Evolutionary conservation across 2,113 vertebrate genomes (phyloP), one percentile per base, ranked within the genome.

Genomic region (Scolopax mira): DNA sequence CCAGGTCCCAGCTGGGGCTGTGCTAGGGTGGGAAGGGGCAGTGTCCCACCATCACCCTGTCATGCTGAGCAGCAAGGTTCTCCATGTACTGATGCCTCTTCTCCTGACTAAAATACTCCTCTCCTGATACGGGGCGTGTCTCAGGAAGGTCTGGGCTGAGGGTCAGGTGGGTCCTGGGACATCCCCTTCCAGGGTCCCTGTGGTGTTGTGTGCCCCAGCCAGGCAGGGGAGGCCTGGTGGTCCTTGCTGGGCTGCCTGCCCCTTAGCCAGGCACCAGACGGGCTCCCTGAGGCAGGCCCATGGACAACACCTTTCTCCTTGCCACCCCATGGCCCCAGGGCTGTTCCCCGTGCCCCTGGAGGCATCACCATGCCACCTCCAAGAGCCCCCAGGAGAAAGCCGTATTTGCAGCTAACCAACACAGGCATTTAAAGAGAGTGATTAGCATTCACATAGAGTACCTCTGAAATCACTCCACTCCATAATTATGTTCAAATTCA

Each of bases 401-500:
- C 1, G 3, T 18, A 5, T 25, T 41, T 25, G 11, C 67, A 30
- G 44, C n/a, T 66, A 85, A 33, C 73, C 70, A 33, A 6, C 22
- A 10, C 9, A 10, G 33, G 13, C 65, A 10, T 39, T 25, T 85
- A 57, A 79, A 88, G 75, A 87, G 55, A 67, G 57, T 48, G 60
- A 97, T 96, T 89, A 94, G 37, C 74, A 94, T 90, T 93, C 92
- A 61, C 30, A n/a, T 30, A 57, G 79, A 95, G 79, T 79, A 81
- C 37, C 44, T 83, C 89, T 80, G 94, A 96, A 96, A 92, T 94
- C 62, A 71, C 85, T 93, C 79, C 84, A 74, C 85, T 69, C 66
- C 75, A 41, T 94, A 91, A 97, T 97, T 94, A 88, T 58, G 54
- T 70, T 93, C 85, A 89, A 83, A 91, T 96, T 95, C 90, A 95